Conservation (phyloP, 2,888 invertebrate species). For the Smittia aterrima region DNA sequence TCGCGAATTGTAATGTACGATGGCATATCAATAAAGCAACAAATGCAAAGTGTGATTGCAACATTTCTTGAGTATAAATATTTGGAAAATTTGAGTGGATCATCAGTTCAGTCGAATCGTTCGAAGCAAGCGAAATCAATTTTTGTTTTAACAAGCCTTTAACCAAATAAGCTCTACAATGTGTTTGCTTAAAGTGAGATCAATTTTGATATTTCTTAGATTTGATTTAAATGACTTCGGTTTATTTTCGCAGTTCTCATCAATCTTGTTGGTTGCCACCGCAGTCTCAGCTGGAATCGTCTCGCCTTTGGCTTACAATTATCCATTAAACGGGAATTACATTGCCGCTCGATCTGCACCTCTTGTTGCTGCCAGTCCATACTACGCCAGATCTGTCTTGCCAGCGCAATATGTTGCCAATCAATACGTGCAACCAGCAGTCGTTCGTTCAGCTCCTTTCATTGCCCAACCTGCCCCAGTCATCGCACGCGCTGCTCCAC, state of each 20-base stretch:
- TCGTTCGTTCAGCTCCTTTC: constrained; percentile 38
- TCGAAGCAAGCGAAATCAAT: constrained; percentile 51
- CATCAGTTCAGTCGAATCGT: constrained; percentile 55
- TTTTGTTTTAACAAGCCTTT: constrained; percentile 1
- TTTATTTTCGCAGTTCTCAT: constrained; percentile 47
- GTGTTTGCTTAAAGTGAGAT: constrained; percentile 55
- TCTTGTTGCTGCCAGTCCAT: constrained; percentile 43
- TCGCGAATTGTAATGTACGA: constrained; percentile 3
- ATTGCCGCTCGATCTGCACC: constrained; percentile 33
- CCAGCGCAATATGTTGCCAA: constrained; percentile 35
- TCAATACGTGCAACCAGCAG: constrained; percentile 41
- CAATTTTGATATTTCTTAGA: constrained; percentile 28
- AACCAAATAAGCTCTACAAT: constrained; percentile 50
- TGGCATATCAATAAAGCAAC: constrained; percentile 29
- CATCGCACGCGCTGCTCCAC: constrained; percentile 43
- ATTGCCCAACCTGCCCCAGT: constrained; percentile 9
- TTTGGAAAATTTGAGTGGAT: constrained; percentile 47
- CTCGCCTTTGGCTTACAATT: constrained; percentile 46
- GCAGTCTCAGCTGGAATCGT: constrained; percentile 50
- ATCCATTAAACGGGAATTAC: constrained; percentile 16
- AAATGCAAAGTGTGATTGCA: constrained; percentile 30
- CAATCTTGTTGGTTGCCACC: constrained; percentile 52
- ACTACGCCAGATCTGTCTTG: constrained; percentile 6
- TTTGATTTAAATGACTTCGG: constrained; percentile 1
- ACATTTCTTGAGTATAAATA: constrained; percentile 37